These are phyloP conservation scores for Acanthisitta chloris DNA, from an alignment of 2,113 vertebrate species.

Conservation along the genomic window DNA sequence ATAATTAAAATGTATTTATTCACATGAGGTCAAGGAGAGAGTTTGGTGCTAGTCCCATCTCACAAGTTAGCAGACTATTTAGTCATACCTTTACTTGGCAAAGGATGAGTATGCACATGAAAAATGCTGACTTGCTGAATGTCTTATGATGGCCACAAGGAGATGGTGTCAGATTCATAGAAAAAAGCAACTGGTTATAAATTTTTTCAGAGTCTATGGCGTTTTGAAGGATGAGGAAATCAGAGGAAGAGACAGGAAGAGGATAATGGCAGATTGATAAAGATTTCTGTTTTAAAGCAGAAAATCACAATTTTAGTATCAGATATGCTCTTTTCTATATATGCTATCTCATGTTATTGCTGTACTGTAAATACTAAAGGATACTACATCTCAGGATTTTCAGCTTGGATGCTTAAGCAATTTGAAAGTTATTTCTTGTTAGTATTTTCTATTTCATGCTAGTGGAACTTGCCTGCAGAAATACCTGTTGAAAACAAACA, in stretches of 20 bases:
- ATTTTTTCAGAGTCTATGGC: neutral
- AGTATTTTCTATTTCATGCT: neutral
- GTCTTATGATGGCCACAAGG: neutral
- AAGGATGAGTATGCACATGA: rapidly evolving
- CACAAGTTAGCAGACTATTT: neutral
- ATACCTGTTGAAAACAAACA: neutral
- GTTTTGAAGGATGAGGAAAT: neutral
- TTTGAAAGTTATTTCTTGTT: neutral
- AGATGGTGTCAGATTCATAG: neutral
- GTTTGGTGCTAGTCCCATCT: neutral
- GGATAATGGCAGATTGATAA: neutral
- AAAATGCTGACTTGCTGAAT: neutral
- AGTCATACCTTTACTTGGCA: neutral
- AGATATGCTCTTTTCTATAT: neutral
- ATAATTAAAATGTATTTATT: neutral
- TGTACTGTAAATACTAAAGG: neutral
- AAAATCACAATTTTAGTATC: neutral
- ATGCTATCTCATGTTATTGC: neutral
- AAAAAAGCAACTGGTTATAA: neutral
- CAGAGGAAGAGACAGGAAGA: neutral
- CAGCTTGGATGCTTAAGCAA: neutral
- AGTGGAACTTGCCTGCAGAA: neutral
- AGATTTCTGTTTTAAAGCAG: neutral
- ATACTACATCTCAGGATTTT: neutral
- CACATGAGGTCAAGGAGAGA: neutral